These are phyloP conservation scores for Drosophila lacertosa DNA, from an alignment of 1,140 invertebrate genomes.

Conservation along the genomic window DNA sequence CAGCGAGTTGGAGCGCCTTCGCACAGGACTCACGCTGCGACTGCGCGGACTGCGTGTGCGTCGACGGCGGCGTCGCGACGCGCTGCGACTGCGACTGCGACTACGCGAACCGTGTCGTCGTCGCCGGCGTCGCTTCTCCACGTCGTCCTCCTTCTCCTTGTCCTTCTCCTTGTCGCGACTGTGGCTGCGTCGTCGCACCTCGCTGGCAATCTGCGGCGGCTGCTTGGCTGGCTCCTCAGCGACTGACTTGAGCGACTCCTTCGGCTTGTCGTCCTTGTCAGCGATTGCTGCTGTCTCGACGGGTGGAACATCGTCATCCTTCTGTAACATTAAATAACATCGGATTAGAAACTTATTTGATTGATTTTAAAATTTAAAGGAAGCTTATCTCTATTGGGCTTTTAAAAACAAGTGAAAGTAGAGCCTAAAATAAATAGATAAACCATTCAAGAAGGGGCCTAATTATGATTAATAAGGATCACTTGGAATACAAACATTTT, in stretches of 20 bases:
- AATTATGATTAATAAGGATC: too few relatives aligned
- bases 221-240: not conserved
- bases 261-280: not conserved
- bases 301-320: constrained; percentile 42
- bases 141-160: constrained; percentile 1
- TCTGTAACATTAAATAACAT: constrained; percentile 23
- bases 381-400: too few relatives aligned
- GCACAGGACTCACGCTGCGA: constrained; percentile 49
- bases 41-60: constrained; percentile 53
- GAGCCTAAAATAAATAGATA: too few relatives aligned
- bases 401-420: too few relatives aligned
- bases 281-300: not conserved
- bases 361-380: too few relatives aligned
- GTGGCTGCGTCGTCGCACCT: constrained; percentile 41
- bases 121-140: constrained; percentile 9
- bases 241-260: not conserved
- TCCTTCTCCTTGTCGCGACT: constrained; percentile 6
- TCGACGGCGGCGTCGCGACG: constrained; percentile 48
- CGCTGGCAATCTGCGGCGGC: constrained; percentile 21
- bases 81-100: constrained; percentile 40
- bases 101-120: not conserved
- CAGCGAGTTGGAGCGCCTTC: constrained; percentile 63
- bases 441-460: too few relatives aligned
- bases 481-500: too few relatives aligned
- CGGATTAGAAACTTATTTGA: not conserved